phyloP scores from a whole-genome alignment of 2,113 vertebrate genomes.

The Seriola aureovittata region DNA sequence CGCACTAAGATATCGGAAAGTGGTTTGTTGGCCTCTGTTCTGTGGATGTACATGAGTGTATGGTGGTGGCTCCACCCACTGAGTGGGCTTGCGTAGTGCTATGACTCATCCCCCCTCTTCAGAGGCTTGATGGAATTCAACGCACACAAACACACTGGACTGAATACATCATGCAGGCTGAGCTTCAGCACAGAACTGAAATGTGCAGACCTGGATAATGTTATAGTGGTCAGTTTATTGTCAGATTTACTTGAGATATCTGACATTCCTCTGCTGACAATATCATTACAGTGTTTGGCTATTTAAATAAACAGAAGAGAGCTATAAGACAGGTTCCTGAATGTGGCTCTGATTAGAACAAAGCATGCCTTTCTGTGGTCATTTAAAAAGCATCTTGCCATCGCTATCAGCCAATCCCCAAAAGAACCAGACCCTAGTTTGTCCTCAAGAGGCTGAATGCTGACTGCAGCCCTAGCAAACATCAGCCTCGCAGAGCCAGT shows the following conservation, averaged over 20 bases:
- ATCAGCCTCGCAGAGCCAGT: slow-evolving; percentile 46
- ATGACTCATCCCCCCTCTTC: slow-evolving; percentile 83
- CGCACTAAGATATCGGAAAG: slow-evolving; percentile 8
- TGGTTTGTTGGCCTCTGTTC: slow-evolving; percentile 63
- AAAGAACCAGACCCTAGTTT: slow-evolving; percentile 26
- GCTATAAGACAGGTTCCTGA: neutral
- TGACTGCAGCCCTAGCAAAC: slow-evolving; percentile 53
- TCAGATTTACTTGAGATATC: slow-evolving; percentile 25
- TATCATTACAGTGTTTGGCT: slow-evolving; percentile 4
- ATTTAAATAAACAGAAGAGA: slow-evolving; percentile 4
- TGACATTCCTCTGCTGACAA: slow-evolving; percentile 22
- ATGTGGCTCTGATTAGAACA: slow-evolving; percentile 12
- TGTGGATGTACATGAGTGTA: slow-evolving; percentile 67
- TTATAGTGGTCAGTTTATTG: slow-evolving; percentile 8
- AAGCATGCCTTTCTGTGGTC: slow-evolving; percentile 25
- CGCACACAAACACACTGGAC: slow-evolving; percentile 77
- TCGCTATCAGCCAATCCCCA: neutral
- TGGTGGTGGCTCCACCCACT: slow-evolving; percentile 79
- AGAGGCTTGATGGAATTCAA: slow-evolving; percentile 80
- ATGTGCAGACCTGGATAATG: slow-evolving; percentile 50
- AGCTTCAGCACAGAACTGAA: slow-evolving; percentile 52
- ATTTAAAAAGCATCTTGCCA: slow-evolving; percentile 10
- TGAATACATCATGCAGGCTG: slow-evolving; percentile 72
- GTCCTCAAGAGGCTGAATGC: slow-evolving; percentile 53
- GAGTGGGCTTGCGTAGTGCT: slow-evolving; percentile 81